Evolutionary conservation across 2,888 invertebrate species (phyloP), one percentile per base, ranked within the genome.

Genomic region (Xanthostigma xanthostigma): DNA sequence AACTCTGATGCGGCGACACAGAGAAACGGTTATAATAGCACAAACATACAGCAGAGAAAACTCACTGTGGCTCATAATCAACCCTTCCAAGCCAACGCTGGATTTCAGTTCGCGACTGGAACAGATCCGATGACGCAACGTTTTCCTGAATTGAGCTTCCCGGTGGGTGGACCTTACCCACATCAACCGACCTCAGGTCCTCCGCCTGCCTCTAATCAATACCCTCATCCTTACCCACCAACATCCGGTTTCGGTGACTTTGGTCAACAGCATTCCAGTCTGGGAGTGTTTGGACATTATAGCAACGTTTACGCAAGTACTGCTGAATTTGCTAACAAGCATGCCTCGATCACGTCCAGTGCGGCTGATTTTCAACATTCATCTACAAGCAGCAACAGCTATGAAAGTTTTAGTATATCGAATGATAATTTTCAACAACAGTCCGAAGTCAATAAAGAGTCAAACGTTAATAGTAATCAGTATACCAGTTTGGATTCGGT

Each of bases 401-500:
- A 42, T 13, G 48, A 42, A 14, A 34, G 35, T 17, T 48, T 48
- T 34, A 43, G 17, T 42, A 33, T 46, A 38, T 13, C 38, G 12
- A 27, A 33, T 33, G 33, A 42, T 43, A 14, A 27, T 34, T 46
- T 46, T 36, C 40, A 39, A 40, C 50, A 11, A 53, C 71, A 54
- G 65, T 65, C 40, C 27, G 27, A 27, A 27, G 64, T 66, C 57
- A 72, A 70, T 54, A 71, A 54, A 38, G 57, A 70, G 61, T 68
- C 62, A 56, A 60, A 60, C 50, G 54, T 63, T 45, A 70, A 67
- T 54, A 60, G 62, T 53, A 71, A 64, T 57, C 73, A 79, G 57
- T 84, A 84, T 64, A 79, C 80, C 39, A 81, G 76, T 60, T 67
- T 84, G 59, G 79, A 76, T 67, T 74, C 80, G 49, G 73, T 81